Conservation (phyloP, 2,113 vertebrate genomes). For the Suricata suricatta region DNA sequence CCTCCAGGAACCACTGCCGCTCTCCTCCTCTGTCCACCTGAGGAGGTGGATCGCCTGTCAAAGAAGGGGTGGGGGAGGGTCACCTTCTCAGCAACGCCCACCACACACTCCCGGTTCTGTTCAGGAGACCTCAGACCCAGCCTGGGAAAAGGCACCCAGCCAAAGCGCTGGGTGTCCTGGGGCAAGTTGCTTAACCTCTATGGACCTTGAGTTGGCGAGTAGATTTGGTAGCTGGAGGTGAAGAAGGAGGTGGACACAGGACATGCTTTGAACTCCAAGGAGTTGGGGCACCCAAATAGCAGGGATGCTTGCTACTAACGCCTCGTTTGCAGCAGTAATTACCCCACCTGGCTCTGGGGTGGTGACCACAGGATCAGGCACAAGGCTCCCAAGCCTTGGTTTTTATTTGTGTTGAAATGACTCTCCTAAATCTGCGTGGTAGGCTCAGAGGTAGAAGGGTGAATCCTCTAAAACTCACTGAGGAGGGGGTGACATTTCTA, state of each 20-base stretch:
- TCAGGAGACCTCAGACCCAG: neutral
- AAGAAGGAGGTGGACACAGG: slow-evolving; percentile 46
- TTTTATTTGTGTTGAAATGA: slow-evolving; percentile 59
- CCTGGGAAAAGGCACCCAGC: neutral
- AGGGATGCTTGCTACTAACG: slow-evolving; percentile 72
- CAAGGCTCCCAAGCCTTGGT: neutral
- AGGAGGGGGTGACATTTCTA: neutral
- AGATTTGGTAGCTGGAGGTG: slow-evolving; percentile 32
- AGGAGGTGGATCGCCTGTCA: neutral
- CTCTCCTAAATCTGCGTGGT: neutral
- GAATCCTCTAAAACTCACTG: neutral
- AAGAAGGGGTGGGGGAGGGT: neutral
- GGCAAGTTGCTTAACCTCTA: slow-evolving; percentile 49
- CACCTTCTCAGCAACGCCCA: neutral
- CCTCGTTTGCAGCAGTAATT: slow-evolving; percentile 41
- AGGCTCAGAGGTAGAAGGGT: neutral
- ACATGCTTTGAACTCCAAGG: slow-evolving; percentile 70
- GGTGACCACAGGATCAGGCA: neutral
- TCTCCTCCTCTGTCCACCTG: neutral
- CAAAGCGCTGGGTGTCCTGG: slow-evolving; percentile 42
- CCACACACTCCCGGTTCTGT: neutral
- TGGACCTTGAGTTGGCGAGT: neutral
- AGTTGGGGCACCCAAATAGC: slow-evolving; percentile 53
- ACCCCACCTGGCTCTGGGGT: slow-evolving; percentile 28
- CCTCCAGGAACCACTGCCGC: neutral